Percentiles rank a stretch among this genome's conserved stretches.
phyloP scores from a whole-genome alignment of 2,888 invertebrate species.

The Clanis bilineata region DNA sequence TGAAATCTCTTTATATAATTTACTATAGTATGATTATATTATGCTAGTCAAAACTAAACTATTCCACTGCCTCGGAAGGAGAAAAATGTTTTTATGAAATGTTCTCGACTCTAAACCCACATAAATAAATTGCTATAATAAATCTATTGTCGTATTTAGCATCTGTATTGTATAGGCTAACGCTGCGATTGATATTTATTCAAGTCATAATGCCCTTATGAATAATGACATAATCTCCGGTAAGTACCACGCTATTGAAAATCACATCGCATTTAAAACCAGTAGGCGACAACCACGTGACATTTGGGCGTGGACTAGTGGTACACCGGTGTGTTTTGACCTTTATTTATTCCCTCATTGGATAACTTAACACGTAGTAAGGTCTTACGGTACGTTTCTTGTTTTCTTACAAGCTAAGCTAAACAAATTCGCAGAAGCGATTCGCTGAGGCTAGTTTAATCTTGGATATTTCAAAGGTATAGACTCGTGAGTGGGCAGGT shows the following conservation, averaged over 20 bases:
- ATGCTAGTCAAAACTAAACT: too few species aligned
- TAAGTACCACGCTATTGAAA: not conserved
- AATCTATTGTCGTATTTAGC: not conserved
- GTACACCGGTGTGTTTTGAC: not conserved
- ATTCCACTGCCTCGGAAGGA: too few species aligned
- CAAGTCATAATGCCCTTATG: not conserved
- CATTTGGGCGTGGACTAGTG: not conserved
- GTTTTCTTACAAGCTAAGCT: not conserved
- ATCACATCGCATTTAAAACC: not conserved
- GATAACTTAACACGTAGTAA: not conserved
- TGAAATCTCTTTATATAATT: too few species aligned
- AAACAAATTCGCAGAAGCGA: slow-evolving; percentile 5
- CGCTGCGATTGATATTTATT: not conserved
- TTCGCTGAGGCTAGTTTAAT: not conserved
- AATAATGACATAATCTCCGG: not conserved
- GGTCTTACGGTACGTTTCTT: not conserved
- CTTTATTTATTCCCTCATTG: slow-evolving; percentile 5
- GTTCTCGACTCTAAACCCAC: not conserved
- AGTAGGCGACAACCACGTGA: not conserved
- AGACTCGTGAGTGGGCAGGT: not conserved
- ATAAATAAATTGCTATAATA: not conserved
- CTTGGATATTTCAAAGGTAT: not conserved
- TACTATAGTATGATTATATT: too few species aligned
- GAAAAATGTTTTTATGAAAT: too few species aligned
- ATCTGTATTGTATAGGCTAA: not conserved